Evolutionary conservation across 2,797 vertebrate species (phyloP), one percentile per base, ranked within the genome.

Genomic region (Furcifer pardalis): DNA sequence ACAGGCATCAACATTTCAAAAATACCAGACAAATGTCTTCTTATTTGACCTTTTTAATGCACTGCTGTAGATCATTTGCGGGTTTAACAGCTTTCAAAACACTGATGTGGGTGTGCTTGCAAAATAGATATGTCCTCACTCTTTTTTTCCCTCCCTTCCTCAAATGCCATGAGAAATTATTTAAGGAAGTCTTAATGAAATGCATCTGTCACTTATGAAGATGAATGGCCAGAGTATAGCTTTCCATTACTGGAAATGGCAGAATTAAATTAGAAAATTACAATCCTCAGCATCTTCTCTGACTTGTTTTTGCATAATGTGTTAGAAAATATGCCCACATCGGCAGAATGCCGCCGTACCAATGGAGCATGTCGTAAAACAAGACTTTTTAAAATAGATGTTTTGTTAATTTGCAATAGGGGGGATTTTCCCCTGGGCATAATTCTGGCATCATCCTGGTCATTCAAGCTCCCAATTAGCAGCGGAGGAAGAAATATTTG

Each of bases 231-330:
- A 90, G 91, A 92, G 92, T 91, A 91, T 90, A 94, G 93, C 94
- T 96, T 95, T 96, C 96, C 95, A 96, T 96, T 96, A 96, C 95
- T 95, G 94, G 95, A 96, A 96, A 96, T 93, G 94, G 94, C 92
- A 95, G 95, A 96, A 96, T 96, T 95, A 95, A 95, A 96, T 96
- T 95, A 96, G 94, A 96, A 95, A 96, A 95, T 95, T 95, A 96
- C 94, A 94, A 91, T 94, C 94, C 93, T 96, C 94, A 95, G 95
- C 95, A 95, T 96, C 95, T 95, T 96, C 94, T 88, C 91, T 92
- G 94, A 94, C 94, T 93, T 94, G 90, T 93, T 94, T 96, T 94
- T 96, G 93, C 95, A 95, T 96, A 96, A 96, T 96, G 92, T 95
- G 93, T 94, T 96, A 93, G 95, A 93, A 93, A 96, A 96, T 95